A percentile compares a stretch with the other conserved stretches of the same genome.
These are phyloP conservation scores for Gallinago media DNA, from an alignment of 2,113 vertebrate genomes.

Conservation along the genomic window DNA sequence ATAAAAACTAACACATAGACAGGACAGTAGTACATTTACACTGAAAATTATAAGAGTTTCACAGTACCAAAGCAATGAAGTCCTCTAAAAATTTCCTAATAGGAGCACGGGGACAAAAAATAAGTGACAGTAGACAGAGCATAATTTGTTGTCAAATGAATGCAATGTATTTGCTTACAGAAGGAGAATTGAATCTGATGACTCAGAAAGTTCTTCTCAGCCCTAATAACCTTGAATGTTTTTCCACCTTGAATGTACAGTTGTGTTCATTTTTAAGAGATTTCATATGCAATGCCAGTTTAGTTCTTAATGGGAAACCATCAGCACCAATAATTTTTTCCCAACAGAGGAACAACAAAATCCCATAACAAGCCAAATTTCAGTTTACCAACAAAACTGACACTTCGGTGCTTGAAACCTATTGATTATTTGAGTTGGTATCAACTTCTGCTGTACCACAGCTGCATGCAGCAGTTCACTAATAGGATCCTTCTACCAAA, in stretches of 20 bases:
- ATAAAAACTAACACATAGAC: neutral
- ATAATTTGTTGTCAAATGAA: neutral
- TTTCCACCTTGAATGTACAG: neutral
- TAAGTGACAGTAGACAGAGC: neutral
- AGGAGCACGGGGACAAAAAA: neutral
- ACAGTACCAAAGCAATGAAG: neutral
- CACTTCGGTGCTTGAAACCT: neutral
- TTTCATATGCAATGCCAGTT: neutral
- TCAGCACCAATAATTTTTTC: neutral
- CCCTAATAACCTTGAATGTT: neutral
- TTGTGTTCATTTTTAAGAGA: neutral
- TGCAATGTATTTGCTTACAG: neutral
- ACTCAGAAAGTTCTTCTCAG: neutral
- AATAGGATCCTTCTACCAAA: neutral
- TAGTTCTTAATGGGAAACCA: neutral
- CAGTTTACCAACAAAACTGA: neutral
- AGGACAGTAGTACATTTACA: neutral
- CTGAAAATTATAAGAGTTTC: neutral
- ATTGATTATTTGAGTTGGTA: neutral
- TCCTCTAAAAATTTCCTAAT: neutral
- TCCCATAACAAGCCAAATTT: neutral
- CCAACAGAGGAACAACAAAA: neutral
- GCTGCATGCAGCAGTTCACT: neutral
- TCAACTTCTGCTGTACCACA: neutral
- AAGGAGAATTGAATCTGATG: neutral